Conservation (phyloP, 2,888 invertebrate genomes). For the Ramazzottius varieornatus region DNA sequence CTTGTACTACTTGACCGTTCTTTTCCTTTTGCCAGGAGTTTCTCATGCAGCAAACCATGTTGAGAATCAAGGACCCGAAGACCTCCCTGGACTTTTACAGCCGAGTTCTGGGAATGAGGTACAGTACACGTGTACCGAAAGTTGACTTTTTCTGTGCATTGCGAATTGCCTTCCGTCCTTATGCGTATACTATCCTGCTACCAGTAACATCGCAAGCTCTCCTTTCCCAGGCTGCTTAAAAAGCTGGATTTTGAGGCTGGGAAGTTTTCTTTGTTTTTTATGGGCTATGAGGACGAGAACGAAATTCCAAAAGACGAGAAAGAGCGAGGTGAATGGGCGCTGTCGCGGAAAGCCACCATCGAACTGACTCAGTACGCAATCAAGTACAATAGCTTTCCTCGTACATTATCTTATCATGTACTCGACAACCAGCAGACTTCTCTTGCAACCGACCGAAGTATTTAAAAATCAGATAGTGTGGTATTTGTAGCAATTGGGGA, state of each 20-base stretch:
- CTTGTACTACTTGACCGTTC: not conserved
- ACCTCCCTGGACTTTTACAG: slow-evolving; percentile 68
- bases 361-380: slow-evolving; percentile 63
- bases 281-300: slow-evolving; percentile 52
- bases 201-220: too few relatives aligned
- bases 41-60: slow-evolving; percentile 88
- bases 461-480: not conserved
- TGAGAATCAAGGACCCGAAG: slow-evolving; percentile 68
- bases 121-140: slow-evolving; percentile 9
- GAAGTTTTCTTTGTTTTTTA: slow-evolving; percentile 68
- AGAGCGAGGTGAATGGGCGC: slow-evolving; percentile 45
- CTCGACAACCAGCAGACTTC: not conserved
- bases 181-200: too few relatives aligned
- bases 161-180: too few relatives aligned
- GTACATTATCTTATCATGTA: slow-evolving; percentile 3
- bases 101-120: slow-evolving; percentile 61
- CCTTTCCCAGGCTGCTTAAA: slow-evolving; percentile 34
- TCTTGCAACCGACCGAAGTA: not conserved
- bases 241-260: slow-evolving; percentile 63
- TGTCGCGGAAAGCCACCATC: slow-evolving; percentile 54
- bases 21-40: slow-evolving; percentile 38
- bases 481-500: slow-evolving; percentile 61
- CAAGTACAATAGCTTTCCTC: too few relatives aligned
- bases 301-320: slow-evolving; percentile 44
- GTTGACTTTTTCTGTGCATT: too few relatives aligned